Conservation (phyloP, 2,797 vertebrate genomes). For the Perodicticus potto region DNA sequence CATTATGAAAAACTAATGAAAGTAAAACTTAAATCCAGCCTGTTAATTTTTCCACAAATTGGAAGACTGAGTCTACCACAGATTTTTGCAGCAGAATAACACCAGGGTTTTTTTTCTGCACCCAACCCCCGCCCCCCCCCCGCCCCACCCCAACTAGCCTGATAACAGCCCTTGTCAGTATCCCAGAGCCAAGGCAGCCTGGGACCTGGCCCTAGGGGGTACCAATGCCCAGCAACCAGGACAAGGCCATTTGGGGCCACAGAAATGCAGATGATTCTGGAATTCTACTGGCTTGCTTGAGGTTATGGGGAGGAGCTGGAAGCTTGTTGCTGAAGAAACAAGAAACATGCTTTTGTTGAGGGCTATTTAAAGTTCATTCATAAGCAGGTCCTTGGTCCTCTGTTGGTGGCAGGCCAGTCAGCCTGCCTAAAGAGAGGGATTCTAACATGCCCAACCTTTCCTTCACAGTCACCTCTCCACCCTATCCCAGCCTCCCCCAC, state of each 20-base stretch:
- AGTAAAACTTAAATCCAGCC: constrained; percentile 22
- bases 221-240: neutral
- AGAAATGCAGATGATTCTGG: constrained; percentile 15
- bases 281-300: neutral
- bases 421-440: constrained; percentile 10
- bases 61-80: neutral
- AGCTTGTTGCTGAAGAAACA: neutral
- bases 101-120: neutral
- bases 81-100: constrained; percentile 13
- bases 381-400: constrained; percentile 21
- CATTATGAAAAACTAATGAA: constrained; percentile 15
- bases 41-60: constrained; percentile 29
- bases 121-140: neutral
- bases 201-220: neutral
- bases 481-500: constrained; percentile 99
- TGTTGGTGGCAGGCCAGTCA: neutral
- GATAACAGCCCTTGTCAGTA: neutral
- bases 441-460: constrained; percentile 80
- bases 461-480: constrained; percentile 96
- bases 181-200: neutral
- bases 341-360: neutral
- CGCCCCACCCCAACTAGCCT: neutral
- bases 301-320: neutral
- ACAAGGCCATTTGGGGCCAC: neutral
- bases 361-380: neutral